Evolutionary conservation across 2,113 vertebrate species (phyloP).

Genomic region (Dermatemys mawii): DNA sequence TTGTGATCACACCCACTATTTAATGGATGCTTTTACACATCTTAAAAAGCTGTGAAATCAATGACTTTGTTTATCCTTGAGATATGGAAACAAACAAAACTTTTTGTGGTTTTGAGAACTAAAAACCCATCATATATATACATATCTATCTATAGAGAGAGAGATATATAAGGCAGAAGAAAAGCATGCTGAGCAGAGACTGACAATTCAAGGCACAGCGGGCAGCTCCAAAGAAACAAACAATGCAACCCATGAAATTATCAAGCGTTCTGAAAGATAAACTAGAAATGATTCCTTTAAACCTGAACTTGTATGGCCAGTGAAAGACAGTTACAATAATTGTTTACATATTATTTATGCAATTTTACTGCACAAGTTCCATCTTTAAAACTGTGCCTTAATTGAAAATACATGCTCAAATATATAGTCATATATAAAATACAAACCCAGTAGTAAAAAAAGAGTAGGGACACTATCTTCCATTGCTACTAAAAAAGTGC

Average conservation of each 20-base stretch:
- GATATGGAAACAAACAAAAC: not conserved
- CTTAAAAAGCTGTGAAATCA: not conserved
- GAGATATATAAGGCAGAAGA: too few species aligned
- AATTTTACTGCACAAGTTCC: not conserved
- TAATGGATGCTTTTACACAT: accelerated
- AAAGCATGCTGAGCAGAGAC: not conserved
- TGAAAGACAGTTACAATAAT: not conserved
- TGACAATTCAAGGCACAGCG: not conserved
- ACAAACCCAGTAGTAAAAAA: not conserved
- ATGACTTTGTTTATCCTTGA: not conserved
- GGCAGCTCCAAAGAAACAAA: not conserved
- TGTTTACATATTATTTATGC: not conserved
- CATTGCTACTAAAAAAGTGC: not conserved
- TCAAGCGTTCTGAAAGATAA: not conserved
- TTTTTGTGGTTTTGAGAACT: not conserved
- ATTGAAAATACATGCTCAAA: not conserved
- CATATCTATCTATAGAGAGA: too few species aligned
- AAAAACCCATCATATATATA: not conserved
- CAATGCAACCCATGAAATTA: not conserved
- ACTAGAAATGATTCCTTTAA: not conserved
- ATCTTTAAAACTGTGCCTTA: not conserved
- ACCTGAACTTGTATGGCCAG: not conserved
- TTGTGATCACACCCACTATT: accelerated
- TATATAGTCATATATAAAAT: not conserved
- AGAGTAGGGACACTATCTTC: not conserved